Base-by-base conservation (phyloP, 2,888 invertebrate genomes). In the Ophraella communa region DNA sequence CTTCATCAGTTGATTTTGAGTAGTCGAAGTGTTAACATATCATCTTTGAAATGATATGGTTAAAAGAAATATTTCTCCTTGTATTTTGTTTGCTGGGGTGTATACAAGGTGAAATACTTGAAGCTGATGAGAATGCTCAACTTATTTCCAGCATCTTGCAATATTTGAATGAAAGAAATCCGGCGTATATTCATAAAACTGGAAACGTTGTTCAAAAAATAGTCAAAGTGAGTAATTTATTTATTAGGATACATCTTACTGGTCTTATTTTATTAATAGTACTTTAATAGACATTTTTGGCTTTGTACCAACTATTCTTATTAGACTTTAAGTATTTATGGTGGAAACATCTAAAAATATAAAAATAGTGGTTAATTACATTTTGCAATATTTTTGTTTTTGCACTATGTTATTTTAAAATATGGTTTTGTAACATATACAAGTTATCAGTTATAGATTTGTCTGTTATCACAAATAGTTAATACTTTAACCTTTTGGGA, bases 21-120 rank as follows among this genome's bases (percentile, higher is more conserved):
- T 21, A 52, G 44, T 14, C 5, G 30, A 44, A 52, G 53, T 60
- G 59, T 47, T 33, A 35, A 54, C 27, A 17, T n/a, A n/a, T n/a
- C n/a, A n/a, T n/a, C n/a, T 62, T 44, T 33, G 35, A 56, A 39
- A 67, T 58, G 59, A 52, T 65, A 11, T 18, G 24, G 23, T 52
- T 47, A 4, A 62, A 58, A 57, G 58, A 65, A 57, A 24, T 57
- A 47, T 51, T 65, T 33, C 49, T 65, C 62, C 62, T 62, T 24
- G 3, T 55, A 14, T 18, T 42, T 8, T 57, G 18, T 18, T n/a
- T 57, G 11, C 7, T 58, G 4, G 56, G 14, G 27, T 14, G 39
- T 11, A 7, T 56, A 27, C 14, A 30, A 44, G 60, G 51, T 3
- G 24, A 33, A 1, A 20, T 45, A 8, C 20, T 5, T 21, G 14